Conservation (phyloP, 35 echinoderm and acorn worm species). For the Heliocidaris tuberculata region DNA sequence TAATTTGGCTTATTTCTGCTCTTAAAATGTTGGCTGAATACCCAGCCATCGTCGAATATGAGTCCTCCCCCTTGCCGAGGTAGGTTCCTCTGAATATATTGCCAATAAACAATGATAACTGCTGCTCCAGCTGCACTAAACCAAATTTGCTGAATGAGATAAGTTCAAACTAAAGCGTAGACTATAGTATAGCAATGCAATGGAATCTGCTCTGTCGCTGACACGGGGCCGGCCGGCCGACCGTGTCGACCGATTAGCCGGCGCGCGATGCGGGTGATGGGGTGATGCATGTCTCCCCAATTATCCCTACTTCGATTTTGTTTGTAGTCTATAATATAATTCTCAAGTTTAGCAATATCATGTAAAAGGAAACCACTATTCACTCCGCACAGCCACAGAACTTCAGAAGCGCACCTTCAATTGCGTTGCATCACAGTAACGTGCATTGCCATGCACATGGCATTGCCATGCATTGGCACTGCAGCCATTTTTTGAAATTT, state of each 20-base stretch:
- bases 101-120: background rate
- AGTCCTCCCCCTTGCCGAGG: background rate
- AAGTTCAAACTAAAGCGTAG: background rate
- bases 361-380: too few species aligned
- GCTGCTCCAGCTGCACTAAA: background rate
- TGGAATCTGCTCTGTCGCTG: background rate
- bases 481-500: too few species aligned
- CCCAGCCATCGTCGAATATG: background rate
- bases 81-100: background rate
- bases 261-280: background rate
- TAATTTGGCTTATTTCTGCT: background rate
- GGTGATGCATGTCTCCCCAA: too few species aligned
- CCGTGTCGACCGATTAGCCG: background rate
- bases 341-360: too few species aligned
- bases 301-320: too few species aligned
- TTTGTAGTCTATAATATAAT: too few species aligned
- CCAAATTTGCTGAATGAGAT: background rate
- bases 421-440: too few species aligned
- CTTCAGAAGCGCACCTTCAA: too few species aligned
- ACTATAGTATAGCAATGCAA: too few species aligned
- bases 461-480: too few species aligned
- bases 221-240: background rate
- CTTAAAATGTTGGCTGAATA: slow-evolving; percentile 20
- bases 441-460: too few species aligned
- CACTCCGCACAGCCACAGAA: too few species aligned